phyloP scores from a whole-genome alignment of 1,140 invertebrate genomes.

The Trichonephila inaurata region DNA sequence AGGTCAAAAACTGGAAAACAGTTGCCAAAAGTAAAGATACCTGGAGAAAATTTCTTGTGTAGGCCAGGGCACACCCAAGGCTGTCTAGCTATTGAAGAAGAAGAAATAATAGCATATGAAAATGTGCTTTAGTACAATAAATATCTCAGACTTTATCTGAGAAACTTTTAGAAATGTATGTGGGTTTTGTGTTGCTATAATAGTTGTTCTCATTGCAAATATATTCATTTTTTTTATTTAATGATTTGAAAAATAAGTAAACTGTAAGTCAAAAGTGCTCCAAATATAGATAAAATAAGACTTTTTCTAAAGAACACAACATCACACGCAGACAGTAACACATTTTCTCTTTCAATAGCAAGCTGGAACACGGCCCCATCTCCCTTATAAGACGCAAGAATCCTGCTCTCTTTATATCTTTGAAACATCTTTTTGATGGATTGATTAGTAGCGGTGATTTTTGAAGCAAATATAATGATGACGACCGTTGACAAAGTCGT shows the following conservation, averaged over 20 bases:
- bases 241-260: slow-evolving; percentile 50
- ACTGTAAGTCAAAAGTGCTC: slow-evolving; percentile 56
- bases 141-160: too few relatives aligned
- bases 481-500: slow-evolving; percentile 8
- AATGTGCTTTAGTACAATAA: too few relatives aligned
- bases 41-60: too few relatives aligned
- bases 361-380: background rate
- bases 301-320: slow-evolving; percentile 28
- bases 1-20: too few relatives aligned
- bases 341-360: slow-evolving; percentile 8
- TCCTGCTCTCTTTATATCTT: background rate
- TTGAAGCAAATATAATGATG: slow-evolving; percentile 35
- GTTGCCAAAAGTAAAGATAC: too few relatives aligned
- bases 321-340: slow-evolving; percentile 22
- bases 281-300: slow-evolving; percentile 52
- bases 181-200: too few relatives aligned
- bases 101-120: too few relatives aligned
- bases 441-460: slow-evolving; percentile 28
- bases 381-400: background rate
- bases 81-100: too few relatives aligned
- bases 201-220: too few relatives aligned
- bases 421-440: background rate
- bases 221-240: background rate
- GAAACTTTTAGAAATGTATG: too few relatives aligned
- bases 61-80: too few relatives aligned